Conservation (phyloP, 2,113 vertebrate genomes). For the Anhinga anhinga region DNA sequence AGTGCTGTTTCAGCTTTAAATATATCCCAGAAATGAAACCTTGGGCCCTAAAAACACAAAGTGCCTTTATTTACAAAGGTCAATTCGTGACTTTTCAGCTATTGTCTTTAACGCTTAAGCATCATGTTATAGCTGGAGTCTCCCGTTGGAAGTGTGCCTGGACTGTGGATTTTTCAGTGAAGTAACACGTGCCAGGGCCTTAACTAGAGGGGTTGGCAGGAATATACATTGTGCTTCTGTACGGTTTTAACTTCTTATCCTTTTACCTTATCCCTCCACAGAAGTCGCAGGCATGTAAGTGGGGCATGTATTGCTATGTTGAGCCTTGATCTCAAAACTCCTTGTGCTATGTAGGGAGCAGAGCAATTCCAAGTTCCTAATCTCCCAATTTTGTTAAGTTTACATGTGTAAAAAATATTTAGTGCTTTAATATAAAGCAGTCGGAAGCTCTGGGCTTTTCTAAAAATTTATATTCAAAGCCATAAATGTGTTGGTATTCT, state of each 20-base stretch:
- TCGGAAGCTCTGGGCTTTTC: not conserved
- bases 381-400: not conserved
- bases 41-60: not conserved
- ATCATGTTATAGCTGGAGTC: not conserved
- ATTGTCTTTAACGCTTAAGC: not conserved
- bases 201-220: not conserved
- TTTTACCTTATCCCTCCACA: not conserved
- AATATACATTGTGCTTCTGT: not conserved
- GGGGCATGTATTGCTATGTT: not conserved
- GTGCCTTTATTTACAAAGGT: not conserved
- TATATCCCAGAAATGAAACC: not conserved
- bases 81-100: not conserved
- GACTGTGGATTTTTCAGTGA: not conserved
- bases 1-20: not conserved
- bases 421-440: not conserved
- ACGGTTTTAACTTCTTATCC: not conserved
- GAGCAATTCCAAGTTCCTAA: not conserved
- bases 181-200: not conserved
- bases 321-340: not conserved
- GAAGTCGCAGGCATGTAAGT: not conserved
- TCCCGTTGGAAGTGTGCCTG: not conserved
- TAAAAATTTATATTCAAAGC: not conserved
- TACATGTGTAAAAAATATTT: not conserved
- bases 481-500: not conserved
- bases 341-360: not conserved